phyloP scores from a whole-genome alignment of 2,113 vertebrate genomes.

The Porphyrio hochstetteri region DNA sequence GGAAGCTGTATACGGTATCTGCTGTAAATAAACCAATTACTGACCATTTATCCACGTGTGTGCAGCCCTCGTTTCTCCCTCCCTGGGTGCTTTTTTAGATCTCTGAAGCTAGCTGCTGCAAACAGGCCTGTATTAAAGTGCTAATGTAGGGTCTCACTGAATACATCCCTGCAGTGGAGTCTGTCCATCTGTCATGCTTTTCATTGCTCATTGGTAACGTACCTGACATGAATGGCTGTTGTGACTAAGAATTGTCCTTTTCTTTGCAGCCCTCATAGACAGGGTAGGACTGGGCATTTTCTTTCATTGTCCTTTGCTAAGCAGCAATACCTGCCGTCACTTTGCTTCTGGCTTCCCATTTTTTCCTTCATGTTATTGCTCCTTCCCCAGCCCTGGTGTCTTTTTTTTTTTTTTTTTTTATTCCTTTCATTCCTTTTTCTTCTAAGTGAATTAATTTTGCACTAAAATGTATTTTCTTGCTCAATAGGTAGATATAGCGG shows the following conservation, averaged over 20 bases:
- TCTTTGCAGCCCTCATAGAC: neutral
- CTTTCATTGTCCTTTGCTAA: neutral
- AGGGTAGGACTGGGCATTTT: neutral
- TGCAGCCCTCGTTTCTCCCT: neutral
- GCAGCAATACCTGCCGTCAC: neutral
- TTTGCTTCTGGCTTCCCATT: neutral
- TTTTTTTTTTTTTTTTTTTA: neutral
- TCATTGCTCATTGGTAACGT: neutral
- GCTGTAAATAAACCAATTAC: conserved; percentile 12
- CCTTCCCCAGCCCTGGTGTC: neutral
- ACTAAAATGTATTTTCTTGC: neutral
- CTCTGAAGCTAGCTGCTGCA: neutral
- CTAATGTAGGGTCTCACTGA: neutral
- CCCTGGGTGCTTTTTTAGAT: neutral
- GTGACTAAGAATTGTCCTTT: neutral
- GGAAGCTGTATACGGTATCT: neutral
- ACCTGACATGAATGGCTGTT: neutral
- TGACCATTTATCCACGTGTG: neutral
- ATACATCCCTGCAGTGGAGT: neutral
- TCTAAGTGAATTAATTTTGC: neutral
- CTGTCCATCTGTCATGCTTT: neutral
- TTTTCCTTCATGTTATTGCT: neutral
- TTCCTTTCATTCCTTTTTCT: neutral
- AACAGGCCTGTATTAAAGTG: neutral
- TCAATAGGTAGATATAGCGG: neutral